Evolutionary conservation across 2,888 invertebrate genomes (phyloP), one percentile per base, ranked within the genome.

Genomic region (Mellilla xanthometata): DNA sequence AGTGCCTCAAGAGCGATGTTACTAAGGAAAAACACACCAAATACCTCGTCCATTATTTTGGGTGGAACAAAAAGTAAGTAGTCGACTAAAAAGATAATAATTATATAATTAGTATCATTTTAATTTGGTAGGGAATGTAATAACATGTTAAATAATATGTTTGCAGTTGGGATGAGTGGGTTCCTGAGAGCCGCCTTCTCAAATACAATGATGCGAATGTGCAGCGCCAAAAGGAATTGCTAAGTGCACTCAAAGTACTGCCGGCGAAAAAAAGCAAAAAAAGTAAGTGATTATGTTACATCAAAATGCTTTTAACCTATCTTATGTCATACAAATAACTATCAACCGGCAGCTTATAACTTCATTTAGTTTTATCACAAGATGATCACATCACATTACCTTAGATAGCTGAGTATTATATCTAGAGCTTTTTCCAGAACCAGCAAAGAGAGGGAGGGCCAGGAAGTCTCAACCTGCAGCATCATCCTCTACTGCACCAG

Each of bases 11-110:
- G 84, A 93, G 93, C 56, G 93, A 94, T 39, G 90, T 95, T 54
- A 93, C 94, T 1, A 96, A 96, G 77, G 97, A 97, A 61, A 97
- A 97, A 80, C 94, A 94, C 79, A 92, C 96, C 4, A 94, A 96
- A 71, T 98, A 98, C 84, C 94, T 96, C 49, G 97, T 99, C 56
- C 99, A 99, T 81, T 99, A 99, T 79, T 97, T 97, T 58, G 98
- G 98, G 1, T 99, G 99, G 99, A 99, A 97, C 76, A 99, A 98
- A 90, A 98, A 97, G 97, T 98, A 91, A 88, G 92, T 81, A 40
- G 39, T 39, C 8, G 9, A 8, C 3, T 2, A 9, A 9, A 31
- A 10, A 11, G 19, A n/a, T 1, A 5, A n/a, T n/a, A n/a, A n/a
- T 12, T 7, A 11, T 35, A 5, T n/a, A n/a, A n/a, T n/a, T 5